Evolutionary conservation across 2,888 invertebrate genomes (phyloP), one percentile per base, ranked within the genome.

Genomic region (Diarsia dahlii): DNA sequence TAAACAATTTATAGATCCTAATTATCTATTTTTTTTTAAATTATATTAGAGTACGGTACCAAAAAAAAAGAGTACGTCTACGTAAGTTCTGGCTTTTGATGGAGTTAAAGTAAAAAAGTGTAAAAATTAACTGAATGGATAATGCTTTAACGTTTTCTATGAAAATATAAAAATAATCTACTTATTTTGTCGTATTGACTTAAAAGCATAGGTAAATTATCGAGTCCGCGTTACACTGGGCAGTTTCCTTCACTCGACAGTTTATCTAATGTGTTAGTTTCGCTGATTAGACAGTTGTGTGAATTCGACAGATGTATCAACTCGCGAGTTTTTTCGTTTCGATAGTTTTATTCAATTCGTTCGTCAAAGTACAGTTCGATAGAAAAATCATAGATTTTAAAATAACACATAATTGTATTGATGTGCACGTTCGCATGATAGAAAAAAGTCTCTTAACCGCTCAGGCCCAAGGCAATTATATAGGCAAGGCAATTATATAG

Each of bases 1-100:
- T 84, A 87, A 86, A 87, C 50, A 73, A 76, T 81, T 76, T 81
- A 67, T 81, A 81, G 70, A 71, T 64, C 12, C n/a, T n/a, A n/a
- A n/a, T n/a, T n/a, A n/a, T n/a, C n/a, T n/a, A n/a, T n/a, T n/a
- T n/a, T 50, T 75, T 75, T 15, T 45, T 3, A 18, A 54, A 3
- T 56, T 23, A 23, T 54, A 23, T 23, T n/a, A 39, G 39, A 2
- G 39, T 39, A 39, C 39, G 39, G n/a, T n/a, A n/a, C n/a, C n/a
- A n/a, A n/a, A n/a, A n/a, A n/a, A n/a, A n/a, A n/a, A n/a, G n/a
- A n/a, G 39, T 3, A 54, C 23, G n/a, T 56, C 23, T 54, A n/a
- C n/a, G 54, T 52, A n/a, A 54, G 54, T 10, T n/a, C 10, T n/a
- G 3, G n/a, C 3, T 54, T n/a, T 54, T n/a, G n/a, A n/a, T n/a